Base-by-base conservation (phyloP, 2,888 invertebrate species). In the Hirtodrosophila cameraria region DNA sequence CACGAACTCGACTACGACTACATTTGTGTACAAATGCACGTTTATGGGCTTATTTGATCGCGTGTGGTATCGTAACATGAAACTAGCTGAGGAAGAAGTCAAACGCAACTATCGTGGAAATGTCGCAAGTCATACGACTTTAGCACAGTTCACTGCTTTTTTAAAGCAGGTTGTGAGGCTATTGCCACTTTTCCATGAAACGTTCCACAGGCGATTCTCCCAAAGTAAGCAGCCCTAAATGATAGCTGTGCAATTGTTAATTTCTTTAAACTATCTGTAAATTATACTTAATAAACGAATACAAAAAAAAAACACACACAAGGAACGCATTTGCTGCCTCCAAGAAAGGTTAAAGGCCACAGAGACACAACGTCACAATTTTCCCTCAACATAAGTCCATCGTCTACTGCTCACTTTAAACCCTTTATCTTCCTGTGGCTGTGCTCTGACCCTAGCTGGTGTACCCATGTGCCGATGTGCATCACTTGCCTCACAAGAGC, bases 401-500 rank as follows among this genome's bases (percentile, higher is more conserved):
- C 42, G 62, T 38, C 57, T 54, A 67, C 55, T 75, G 73, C 41
- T 80, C 86, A 80, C 72, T 85, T 82, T 72, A 54, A 60, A 59
- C 67, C 68, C 77, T 52, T 55, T 8, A 23, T 5, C 23, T 23
- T 8, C 23, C 23, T 23, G 23, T 2, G 23, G 6, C 23, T 23
- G 23, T 23, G 5, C 18, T 18, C 18, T 18, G 18, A 18, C 18
- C 18, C 18, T 5, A 18, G 5, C 18, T 41, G 11, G 36, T 28
- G 36, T 23, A 20, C 33, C 54, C 33, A 55, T 23, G 2, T 23
- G 23, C 81, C 69, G 67, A 78, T 83, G 82, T 84, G 78, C 84
- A 70, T 58, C 85, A 86, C 76, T 78, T 83, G 82, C 68, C 73
- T 62, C 86, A 84, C 82, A 84, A 83, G 86, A 84, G 83, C 76